phyloP scores from a whole-genome alignment of 2,888 invertebrate genomes.

The Geophilus truncorum region DNA sequence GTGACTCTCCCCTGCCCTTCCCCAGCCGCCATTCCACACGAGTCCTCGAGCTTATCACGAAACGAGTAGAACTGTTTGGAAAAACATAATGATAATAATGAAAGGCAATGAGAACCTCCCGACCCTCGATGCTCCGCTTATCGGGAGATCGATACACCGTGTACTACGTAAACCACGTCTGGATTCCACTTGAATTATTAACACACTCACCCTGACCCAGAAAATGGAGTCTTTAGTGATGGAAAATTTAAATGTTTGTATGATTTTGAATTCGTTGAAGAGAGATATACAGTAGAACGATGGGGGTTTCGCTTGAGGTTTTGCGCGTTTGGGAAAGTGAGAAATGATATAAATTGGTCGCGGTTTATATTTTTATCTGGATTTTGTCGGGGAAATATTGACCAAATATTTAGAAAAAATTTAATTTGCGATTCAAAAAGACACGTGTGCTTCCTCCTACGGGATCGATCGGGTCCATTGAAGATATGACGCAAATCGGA shows the following conservation, averaged over 20 bases:
- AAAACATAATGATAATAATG: slow-evolving; percentile 24
- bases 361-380: no score
- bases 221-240: neutral
- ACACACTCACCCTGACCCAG: neutral
- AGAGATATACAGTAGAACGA: no score
- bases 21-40: neutral
- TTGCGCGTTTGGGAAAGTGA: no score
- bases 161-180: no score
- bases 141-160: neutral
- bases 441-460: neutral
- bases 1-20: neutral
- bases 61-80: slow-evolving; percentile 15
- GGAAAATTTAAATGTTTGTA: no score
- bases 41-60: slow-evolving; percentile 2
- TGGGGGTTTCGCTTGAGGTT: no score
- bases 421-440: neutral
- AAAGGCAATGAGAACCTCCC: neutral
- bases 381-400: no score
- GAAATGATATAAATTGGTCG: no score
- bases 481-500: slow-evolving; percentile 6
- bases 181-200: neutral
- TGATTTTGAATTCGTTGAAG: no score
- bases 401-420: no score
- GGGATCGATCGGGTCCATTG: neutral
- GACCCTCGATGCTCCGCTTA: neutral